Percentiles rank a stretch among this genome's conserved stretches.
These are phyloP conservation scores for Orthosia gothica DNA, from an alignment of 2,888 invertebrate species.

Conservation along the genomic window DNA sequence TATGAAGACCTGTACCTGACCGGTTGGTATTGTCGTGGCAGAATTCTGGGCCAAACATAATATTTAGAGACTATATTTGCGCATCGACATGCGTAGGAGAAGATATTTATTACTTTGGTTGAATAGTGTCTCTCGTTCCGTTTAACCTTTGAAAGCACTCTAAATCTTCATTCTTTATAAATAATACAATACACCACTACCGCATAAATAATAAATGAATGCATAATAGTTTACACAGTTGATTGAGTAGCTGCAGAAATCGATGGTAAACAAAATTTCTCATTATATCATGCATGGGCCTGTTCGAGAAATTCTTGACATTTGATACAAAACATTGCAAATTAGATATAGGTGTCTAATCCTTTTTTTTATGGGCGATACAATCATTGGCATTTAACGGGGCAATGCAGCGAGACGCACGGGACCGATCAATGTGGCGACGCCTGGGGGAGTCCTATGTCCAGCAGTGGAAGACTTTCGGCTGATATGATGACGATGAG, in stretches of 20 bases:
- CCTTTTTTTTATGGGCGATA: background rate
- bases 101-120: no score
- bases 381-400: background rate
- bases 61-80: no score
- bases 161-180: slow-evolving; percentile 27
- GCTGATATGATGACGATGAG: no score
- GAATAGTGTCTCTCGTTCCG: slow-evolving; percentile 2
- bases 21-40: no score
- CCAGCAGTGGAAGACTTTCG: no score
- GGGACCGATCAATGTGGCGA: no score
- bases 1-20: no score
- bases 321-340: slow-evolving; percentile 20
- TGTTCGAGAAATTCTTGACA: slow-evolving; percentile 46
- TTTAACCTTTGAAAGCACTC: background rate
- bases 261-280: slow-evolving; percentile 12
- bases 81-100: no score
- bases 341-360: slow-evolving; percentile 2
- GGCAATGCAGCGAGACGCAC: background rate
- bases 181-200: background rate
- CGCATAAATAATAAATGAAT: slow-evolving; percentile 2
- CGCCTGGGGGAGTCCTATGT: no score
- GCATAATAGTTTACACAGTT: no score
- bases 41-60: no score
- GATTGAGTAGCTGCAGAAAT: background rate
- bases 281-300: background rate